Percentiles rank a stretch among this genome's conserved stretches.
phyloP scores from a whole-genome alignment of 2,113 vertebrate genomes.

The Dolichotis patagonum region DNA sequence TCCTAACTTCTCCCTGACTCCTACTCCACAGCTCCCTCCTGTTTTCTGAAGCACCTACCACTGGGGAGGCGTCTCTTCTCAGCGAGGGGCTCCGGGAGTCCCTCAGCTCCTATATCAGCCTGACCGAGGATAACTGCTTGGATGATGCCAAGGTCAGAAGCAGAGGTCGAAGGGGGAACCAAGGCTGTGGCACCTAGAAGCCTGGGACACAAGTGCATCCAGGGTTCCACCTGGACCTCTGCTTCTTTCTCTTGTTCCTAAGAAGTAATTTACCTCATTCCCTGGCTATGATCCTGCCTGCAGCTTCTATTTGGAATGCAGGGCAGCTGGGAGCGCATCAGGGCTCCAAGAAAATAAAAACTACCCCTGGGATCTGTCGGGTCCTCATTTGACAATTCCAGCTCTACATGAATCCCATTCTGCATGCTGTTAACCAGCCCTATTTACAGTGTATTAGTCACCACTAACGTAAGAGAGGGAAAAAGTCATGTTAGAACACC shows the following conservation, averaged over 20 bases:
- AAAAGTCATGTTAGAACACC: background rate
- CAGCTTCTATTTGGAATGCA: background rate
- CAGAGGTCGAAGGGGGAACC: background rate
- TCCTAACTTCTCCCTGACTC: background rate
- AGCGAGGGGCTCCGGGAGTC: conserved; percentile 92
- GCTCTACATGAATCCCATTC: background rate
- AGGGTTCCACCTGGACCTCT: background rate
- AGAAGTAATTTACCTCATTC: background rate
- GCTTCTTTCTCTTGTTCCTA: background rate
- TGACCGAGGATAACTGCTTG: conserved; percentile 82
- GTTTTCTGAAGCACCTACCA: conserved; percentile 75
- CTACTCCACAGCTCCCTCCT: conserved; percentile 86
- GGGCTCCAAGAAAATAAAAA: background rate
- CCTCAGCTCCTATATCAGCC: conserved; percentile 91
- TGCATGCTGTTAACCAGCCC: background rate
- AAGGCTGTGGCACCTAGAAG: background rate
- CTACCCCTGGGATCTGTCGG: background rate
- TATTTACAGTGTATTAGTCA: background rate
- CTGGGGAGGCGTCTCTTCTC: conserved; percentile 84
- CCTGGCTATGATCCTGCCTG: background rate
- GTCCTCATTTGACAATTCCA: background rate
- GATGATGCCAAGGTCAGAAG: background rate
- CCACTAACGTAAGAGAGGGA: background rate
- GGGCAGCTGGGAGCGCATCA: background rate
- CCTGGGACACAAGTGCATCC: background rate